phyloP scores from a whole-genome alignment of 2,797 vertebrate species.

The Anabas testudineus region DNA sequence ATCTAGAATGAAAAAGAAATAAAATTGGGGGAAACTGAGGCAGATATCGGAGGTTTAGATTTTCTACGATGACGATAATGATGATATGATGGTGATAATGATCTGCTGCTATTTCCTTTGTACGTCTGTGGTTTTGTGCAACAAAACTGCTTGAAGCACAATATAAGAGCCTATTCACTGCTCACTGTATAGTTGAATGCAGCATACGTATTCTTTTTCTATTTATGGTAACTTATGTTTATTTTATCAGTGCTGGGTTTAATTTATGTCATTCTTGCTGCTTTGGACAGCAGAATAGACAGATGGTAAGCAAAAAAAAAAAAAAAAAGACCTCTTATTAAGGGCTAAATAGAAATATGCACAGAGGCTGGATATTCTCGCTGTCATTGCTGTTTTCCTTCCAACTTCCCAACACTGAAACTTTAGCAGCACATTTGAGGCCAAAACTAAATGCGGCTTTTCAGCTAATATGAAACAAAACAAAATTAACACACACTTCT shows the following conservation, averaged over 20 bases:
- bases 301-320: conserved; percentile 5
- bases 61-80: conserved; percentile 21
- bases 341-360: conserved; percentile 3
- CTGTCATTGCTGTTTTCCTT: conserved; percentile 2
- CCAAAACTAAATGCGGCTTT: conserved; percentile 15
- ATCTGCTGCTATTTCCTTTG: conserved; percentile 15
- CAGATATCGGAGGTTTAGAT: conserved; percentile 29
- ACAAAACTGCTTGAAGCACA: background rate
- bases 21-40: background rate
- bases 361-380: conserved; percentile 13
- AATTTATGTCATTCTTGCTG: background rate
- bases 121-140: conserved; percentile 29
- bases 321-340: background rate
- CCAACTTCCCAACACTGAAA: conserved; percentile 22
- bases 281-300: conserved; percentile 2
- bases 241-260: conserved; percentile 17
- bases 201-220: background rate
- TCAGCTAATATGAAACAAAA: background rate
- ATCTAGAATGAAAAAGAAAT: conserved; percentile 6
- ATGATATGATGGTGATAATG: conserved; percentile 38
- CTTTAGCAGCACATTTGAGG: conserved; percentile 6
- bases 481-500: conserved; percentile 22
- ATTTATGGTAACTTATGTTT: conserved; percentile 11
- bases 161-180: conserved; percentile 4
- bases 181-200: background rate